A percentile compares a stretch with the other conserved stretches of the same genome.
Conservation (phyloP, 2,888 invertebrate species). For the Mylabris sibirica region DNA sequence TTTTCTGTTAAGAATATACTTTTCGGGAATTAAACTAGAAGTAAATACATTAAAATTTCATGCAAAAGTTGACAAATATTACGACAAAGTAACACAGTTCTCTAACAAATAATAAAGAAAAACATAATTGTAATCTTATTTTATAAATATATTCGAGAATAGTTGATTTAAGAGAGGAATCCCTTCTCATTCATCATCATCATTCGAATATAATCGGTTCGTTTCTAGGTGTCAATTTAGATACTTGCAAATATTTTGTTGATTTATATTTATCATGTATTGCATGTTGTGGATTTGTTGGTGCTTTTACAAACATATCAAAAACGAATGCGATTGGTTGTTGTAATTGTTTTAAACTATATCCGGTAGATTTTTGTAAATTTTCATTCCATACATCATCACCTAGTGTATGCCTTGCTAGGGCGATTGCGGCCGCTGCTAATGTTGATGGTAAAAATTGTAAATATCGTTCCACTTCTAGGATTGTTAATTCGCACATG, state of each 20-base stretch:
- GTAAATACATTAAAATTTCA: constrained; percentile 1
- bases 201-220: constrained; percentile 37
- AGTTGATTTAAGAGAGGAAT: neutral
- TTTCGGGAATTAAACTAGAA: too few relatives aligned
- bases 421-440: constrained; percentile 81
- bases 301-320: constrained; percentile 73
- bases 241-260: constrained; percentile 67
- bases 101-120: constrained; percentile 25
- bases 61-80: constrained; percentile 10
- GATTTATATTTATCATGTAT: constrained; percentile 89
- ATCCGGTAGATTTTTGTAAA: constrained; percentile 73
- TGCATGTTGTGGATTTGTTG: constrained; percentile 78
- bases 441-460: constrained; percentile 82
- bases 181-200: too few relatives aligned
- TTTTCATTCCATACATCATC: constrained; percentile 71
- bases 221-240: constrained; percentile 41
- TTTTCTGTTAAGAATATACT: neutral
- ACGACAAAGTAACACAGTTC: constrained; percentile 14
- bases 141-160: neutral
- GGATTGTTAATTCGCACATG: constrained; percentile 81
- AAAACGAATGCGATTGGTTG: constrained; percentile 74
- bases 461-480: constrained; percentile 88
- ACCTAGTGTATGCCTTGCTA: constrained; percentile 79
- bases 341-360: constrained; percentile 71
- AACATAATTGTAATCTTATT: constrained; percentile 18